Percentiles rank a stretch among this genome's conserved stretches.
Evolutionary conservation across 2,113 vertebrate genomes (phyloP).

Genomic region (Hassar affinis): DNA sequence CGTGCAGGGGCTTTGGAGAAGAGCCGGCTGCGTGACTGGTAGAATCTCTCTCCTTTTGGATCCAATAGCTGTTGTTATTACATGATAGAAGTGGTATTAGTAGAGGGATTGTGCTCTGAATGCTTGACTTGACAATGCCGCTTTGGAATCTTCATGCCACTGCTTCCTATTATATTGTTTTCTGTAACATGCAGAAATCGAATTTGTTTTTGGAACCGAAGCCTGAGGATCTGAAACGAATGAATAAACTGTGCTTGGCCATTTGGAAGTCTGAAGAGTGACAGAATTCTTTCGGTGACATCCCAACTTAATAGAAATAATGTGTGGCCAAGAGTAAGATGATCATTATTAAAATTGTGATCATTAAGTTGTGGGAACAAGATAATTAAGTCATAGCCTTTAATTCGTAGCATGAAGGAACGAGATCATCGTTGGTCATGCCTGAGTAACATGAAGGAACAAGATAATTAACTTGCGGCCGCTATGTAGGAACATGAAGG

Average conservation of each 20-base stretch:
- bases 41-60: constrained; percentile 61
- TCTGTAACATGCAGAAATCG: constrained; percentile 43
- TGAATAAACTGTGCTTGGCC: not conserved
- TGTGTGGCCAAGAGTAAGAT: not conserved
- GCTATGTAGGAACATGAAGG: not conserved
- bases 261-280: not conserved
- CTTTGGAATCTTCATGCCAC: constrained; percentile 42
- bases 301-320: not conserved
- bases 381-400: not conserved
- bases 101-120: constrained; percentile 58
- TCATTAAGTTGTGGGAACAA: not conserved
- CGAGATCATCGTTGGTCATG: not conserved
- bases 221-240: constrained; percentile 9
- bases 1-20: constrained; percentile 40
- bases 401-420: not conserved
- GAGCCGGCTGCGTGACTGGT: constrained; percentile 59
- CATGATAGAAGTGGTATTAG: constrained; percentile 67
- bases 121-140: constrained; percentile 40
- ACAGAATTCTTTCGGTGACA: not conserved
- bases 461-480: not conserved
- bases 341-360: not conserved
- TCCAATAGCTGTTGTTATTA: constrained; percentile 64
- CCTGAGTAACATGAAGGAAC: not conserved
- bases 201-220: not conserved
- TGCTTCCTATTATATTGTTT: constrained; percentile 57